phyloP scores from a whole-genome alignment of 1,140 invertebrate genomes.

The Battus philenor region DNA sequence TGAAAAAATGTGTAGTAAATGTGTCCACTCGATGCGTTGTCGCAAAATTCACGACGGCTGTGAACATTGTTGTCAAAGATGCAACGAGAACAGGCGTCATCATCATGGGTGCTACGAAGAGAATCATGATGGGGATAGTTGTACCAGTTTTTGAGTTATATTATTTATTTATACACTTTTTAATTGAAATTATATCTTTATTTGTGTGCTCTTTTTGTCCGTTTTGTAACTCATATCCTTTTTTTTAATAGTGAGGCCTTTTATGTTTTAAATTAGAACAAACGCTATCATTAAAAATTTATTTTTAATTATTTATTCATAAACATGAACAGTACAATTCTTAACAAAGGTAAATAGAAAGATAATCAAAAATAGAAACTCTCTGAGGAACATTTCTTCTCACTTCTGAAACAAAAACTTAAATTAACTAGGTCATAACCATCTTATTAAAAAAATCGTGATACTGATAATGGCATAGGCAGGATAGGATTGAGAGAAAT shows the following conservation, averaged over 20 bases:
- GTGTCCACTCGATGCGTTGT: constrained; percentile 5
- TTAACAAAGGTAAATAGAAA: constrained; percentile 22
- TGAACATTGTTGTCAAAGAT: constrained; percentile 11
- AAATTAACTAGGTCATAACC: too few species aligned
- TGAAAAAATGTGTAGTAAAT: constrained; percentile 23
- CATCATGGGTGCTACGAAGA: constrained; percentile 2
- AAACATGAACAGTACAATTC: constrained; percentile 9
- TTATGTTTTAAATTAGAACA: too few species aligned
- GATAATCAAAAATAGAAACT: constrained; percentile 54
- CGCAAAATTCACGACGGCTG: constrained; percentile 1
- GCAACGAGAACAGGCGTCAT: background rate
- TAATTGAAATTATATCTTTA: too few species aligned
- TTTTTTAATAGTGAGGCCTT: too few species aligned
- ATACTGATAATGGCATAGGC: too few species aligned
- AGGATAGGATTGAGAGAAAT: too few species aligned
- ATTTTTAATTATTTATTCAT: constrained; percentile 1
- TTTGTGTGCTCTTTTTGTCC: too few species aligned
- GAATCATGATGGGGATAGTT: constrained; percentile 6
- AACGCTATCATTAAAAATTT: too few species aligned
- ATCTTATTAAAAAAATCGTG: too few species aligned
- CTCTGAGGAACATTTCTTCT: constrained; percentile 44
- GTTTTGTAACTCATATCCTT: too few species aligned
- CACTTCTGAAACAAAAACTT: constrained; percentile 34
- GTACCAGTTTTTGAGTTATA: constrained; percentile 13
- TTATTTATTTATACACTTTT: constrained; percentile 4